phyloP scores from a whole-genome alignment of 2,888 invertebrate genomes.

The Mythimna impura region DNA sequence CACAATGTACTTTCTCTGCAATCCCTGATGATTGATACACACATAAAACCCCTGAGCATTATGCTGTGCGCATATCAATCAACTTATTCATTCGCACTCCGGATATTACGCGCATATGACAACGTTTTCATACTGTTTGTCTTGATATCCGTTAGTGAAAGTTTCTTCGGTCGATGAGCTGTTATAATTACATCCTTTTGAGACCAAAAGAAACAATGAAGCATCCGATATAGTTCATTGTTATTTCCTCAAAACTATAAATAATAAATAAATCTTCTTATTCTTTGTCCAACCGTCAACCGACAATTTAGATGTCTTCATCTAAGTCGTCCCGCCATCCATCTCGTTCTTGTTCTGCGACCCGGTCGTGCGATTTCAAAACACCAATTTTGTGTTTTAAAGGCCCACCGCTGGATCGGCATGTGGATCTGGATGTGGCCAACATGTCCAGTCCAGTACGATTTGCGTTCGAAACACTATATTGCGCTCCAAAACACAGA shows the following conservation, averaged over 20 bases:
- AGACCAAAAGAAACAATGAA: slow-evolving; percentile 7
- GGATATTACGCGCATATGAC: slow-evolving; percentile 36
- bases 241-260: slow-evolving; percentile 2
- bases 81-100: slow-evolving; percentile 23
- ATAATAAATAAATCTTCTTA: no score
- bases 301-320: no score
- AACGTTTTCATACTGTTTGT: slow-evolving; percentile 1
- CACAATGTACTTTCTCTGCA: slow-evolving; percentile 32
- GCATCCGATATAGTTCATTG: background rate
- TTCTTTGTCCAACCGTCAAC: no score
- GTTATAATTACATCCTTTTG: slow-evolving; percentile 25
- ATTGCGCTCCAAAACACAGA: no score
- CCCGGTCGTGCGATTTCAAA: no score
- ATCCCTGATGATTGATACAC: slow-evolving; percentile 36
- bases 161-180: slow-evolving; percentile 7
- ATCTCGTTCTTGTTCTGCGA: no score
- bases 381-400: no score
- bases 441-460: no score
- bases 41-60: slow-evolving; percentile 21
- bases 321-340: no score
- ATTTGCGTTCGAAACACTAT: no score
- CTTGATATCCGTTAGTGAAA: slow-evolving; percentile 39
- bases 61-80: slow-evolving; percentile 30
- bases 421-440: no score
- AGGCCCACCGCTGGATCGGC: no score